These are phyloP conservation scores for Protomyctophum bolini DNA, from an alignment of 2,113 vertebrate species.

Conservation along the genomic window DNA sequence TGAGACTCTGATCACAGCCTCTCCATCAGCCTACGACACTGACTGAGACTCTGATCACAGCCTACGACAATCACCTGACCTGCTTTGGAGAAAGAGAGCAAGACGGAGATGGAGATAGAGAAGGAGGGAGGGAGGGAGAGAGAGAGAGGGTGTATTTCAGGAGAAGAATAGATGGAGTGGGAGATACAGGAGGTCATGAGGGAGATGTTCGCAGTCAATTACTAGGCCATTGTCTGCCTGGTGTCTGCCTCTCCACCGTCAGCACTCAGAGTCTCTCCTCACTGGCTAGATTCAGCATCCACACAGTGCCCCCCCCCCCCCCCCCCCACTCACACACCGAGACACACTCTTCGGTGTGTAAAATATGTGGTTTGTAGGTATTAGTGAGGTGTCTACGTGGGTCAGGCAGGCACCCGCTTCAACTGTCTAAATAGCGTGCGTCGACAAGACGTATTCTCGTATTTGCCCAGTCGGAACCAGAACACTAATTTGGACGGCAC, in stretches of 20 bases:
- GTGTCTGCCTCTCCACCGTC: slow-evolving; percentile 63
- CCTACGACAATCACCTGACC: slow-evolving; percentile 42
- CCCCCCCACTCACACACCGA: no score
- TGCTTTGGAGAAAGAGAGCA: slow-evolving; percentile 45
- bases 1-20: slow-evolving; percentile 1
- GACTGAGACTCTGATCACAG: slow-evolving; percentile 26
- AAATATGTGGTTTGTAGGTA: no score
- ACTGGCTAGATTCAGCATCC: slow-evolving; percentile 55
- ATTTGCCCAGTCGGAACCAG: no score
- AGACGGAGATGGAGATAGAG: slow-evolving; percentile 3
- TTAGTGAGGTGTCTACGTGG: no score
- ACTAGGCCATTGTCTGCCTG: slow-evolving; percentile 78
- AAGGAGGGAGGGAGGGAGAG: slow-evolving; percentile 11
- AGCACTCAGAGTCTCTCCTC: slow-evolving; percentile 53
- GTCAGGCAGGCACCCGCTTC: no score
- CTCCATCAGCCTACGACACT: slow-evolving; percentile 15
- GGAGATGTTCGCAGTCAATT: slow-evolving; percentile 61
- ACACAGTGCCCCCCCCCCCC: no score
- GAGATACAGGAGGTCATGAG: slow-evolving; percentile 36
- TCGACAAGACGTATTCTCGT: no score
- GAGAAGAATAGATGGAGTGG: slow-evolving; percentile 23
- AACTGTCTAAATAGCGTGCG: no score
- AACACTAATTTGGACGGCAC: no score
- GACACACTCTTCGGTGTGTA: no score
- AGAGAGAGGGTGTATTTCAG: slow-evolving; percentile 19